These are phyloP conservation scores for Rhinogobio ventralis DNA, from an alignment of 2,797 vertebrate genomes.

Conservation along the genomic window DNA sequence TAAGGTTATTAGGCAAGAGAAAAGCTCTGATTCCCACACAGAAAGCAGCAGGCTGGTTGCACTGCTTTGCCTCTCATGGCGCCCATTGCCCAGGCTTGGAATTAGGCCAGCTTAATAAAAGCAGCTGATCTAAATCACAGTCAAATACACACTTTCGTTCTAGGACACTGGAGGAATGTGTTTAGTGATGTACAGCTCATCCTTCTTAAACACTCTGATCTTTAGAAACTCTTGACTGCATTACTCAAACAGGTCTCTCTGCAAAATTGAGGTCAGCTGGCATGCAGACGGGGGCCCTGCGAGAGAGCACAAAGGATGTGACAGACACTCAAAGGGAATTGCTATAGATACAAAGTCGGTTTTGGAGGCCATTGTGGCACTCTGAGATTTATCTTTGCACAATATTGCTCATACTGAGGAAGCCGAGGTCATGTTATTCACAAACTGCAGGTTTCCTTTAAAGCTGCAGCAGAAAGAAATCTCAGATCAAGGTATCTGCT, in stretches of 20 bases:
- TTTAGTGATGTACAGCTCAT: conserved; percentile 58
- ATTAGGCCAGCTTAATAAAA: conserved; percentile 56
- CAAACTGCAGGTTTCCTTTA: conserved; percentile 56
- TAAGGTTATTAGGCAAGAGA: neutral
- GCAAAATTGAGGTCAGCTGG: conserved; percentile 58
- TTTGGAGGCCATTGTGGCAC: conserved; percentile 52
- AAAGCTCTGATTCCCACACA: conserved; percentile 54
- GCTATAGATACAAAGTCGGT: conserved; percentile 59
- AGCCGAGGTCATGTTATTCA: conserved; percentile 60
- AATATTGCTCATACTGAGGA: conserved; percentile 62
- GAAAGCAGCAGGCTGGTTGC: conserved; percentile 27
- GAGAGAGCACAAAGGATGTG: conserved; percentile 37
- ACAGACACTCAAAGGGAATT: conserved; percentile 46
- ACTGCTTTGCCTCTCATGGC: conserved; percentile 27
- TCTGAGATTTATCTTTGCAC: conserved; percentile 60
- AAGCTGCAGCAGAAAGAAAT: conserved; percentile 34
- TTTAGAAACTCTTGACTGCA: conserved; percentile 60
- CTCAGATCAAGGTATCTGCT: conserved; percentile 47
- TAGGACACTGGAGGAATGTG: conserved; percentile 54
- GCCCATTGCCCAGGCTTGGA: conserved; percentile 34
- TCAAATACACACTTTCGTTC: conserved; percentile 50
- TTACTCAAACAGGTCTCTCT: conserved; percentile 55
- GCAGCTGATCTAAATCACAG: conserved; percentile 54
- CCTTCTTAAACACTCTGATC: conserved; percentile 62
- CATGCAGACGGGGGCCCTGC: conserved; percentile 45